Conservation (phyloP, 2,113 vertebrate species). For the Cryptotis parvus region DNA sequence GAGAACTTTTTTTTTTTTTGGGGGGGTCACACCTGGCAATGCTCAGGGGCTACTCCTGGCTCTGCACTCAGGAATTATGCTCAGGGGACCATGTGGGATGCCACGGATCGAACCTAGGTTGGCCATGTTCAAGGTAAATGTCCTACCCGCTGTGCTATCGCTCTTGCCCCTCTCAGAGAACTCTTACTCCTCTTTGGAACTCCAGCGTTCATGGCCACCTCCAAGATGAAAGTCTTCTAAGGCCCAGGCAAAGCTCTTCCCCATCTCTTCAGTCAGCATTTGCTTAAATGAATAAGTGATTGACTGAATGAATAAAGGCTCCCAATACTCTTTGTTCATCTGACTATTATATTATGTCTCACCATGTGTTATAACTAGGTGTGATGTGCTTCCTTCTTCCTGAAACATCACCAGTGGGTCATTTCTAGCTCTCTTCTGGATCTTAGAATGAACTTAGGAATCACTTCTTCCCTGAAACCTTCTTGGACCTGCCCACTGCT, state of each 20-base stretch:
- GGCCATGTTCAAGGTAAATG: too few relatives aligned
- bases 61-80: too few relatives aligned
- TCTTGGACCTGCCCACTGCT: conserved; percentile 19
- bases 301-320: background rate
- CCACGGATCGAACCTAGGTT: too few relatives aligned
- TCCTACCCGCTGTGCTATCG: too few relatives aligned
- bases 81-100: too few relatives aligned
- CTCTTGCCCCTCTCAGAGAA: too few relatives aligned
- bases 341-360: background rate
- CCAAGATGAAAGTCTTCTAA: background rate
- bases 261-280: background rate
- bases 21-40: too few relatives aligned
- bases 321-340: background rate
- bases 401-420: background rate
- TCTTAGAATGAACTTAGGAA: conserved; percentile 28
- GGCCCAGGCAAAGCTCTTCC: background rate
- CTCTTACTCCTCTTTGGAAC: conserved; percentile 31
- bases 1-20: conserved; percentile 38
- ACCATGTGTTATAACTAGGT: background rate
- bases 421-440: background rate
- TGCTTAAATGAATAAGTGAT: conserved; percentile 24
- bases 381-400: background rate
- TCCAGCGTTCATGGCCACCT: background rate
- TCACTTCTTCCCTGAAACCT: conserved; percentile 50
- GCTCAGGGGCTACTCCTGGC: too few relatives aligned